Base-by-base conservation (phyloP, 2,113 vertebrate genomes). In the Osmerus mordax region DNA sequence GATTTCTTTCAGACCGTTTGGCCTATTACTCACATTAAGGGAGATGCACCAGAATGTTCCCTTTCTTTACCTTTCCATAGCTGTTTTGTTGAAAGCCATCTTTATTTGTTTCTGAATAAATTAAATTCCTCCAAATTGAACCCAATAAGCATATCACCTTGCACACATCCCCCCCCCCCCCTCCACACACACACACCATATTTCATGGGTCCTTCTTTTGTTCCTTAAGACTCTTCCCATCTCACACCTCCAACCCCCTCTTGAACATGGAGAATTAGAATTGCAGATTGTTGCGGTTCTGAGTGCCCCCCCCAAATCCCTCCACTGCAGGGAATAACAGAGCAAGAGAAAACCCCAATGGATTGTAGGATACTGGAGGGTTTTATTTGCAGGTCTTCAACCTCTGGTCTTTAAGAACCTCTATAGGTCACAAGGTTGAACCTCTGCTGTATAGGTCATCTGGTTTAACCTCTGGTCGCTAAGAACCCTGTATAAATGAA, bases 231-330 rank as follows among this genome's bases (percentile, higher is more conserved):
- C 13, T 12, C 66, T n/a, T 29, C 71, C 54, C 14, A 8, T 66
- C 67, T 67, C 58, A 52, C 59, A 11, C 59, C 71, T 41, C 23
- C 6, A n/a, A 63, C 2, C 59, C 68, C 55, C 69, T 36, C 13
- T 18, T 19, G 12, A 3, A 64, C 16, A 14, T 28, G 14, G 1
- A 14, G n/a, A 41, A 88, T 90, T 87, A 72, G 83, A 80, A 86
- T 81, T 88, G 82, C 84, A 88, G 77, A 87, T 87, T 6, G 12
- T 32, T 75, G 74, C 75, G 71, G 81, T 56, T 66, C 78, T 81
- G 53, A 32, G 28, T 65, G 55, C 63, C 28, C 18, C 41, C 63
- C 15, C 61, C 23, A 16, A 41, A 23, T 28, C 25, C 23, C 14
- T 28, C 60, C 23, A 15, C 12, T 62, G 25, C 60, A 15, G 60